Evolutionary conservation across 2,888 invertebrate species (phyloP).

Genomic region (Lasioglossum vierecki): DNA sequence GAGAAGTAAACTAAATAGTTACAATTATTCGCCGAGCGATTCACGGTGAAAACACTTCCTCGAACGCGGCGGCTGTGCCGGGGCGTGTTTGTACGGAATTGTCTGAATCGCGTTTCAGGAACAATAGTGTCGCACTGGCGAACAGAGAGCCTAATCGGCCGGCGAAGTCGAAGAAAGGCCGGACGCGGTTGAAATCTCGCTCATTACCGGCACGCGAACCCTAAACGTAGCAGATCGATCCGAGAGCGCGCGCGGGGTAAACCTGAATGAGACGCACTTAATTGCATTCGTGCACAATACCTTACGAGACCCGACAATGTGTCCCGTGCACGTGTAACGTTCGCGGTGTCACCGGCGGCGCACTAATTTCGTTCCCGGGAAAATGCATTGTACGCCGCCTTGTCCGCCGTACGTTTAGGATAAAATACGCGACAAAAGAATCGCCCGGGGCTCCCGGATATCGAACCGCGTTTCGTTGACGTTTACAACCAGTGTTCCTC

Average conservation of each 20-base stretch:
- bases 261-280: conserved; percentile 55
- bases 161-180: conserved; percentile 25
- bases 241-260: not conserved
- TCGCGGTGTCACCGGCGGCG: conserved; percentile 29
- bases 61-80: not conserved
- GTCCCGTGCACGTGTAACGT: not conserved
- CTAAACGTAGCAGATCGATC: conserved; percentile 58
- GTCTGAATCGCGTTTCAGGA: not conserved
- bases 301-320: conserved; percentile 23
- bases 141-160: conserved; percentile 17
- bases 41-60: not conserved
- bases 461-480: conserved; percentile 31
- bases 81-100: not conserved
- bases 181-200: conserved; percentile 29
- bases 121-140: not conserved
- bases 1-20: not conserved
- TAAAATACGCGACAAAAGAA: conserved; percentile 37
- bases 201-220: conserved; percentile 48
- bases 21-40: not conserved
- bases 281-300: conserved; percentile 58
- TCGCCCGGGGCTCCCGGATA: conserved; percentile 19
- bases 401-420: conserved; percentile 17
- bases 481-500: conserved; percentile 11
- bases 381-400: conserved; percentile 22
- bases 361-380: conserved; percentile 49